phyloP scores from a whole-genome alignment of 2,113 vertebrate species.

The Rhinogobius similis region DNA sequence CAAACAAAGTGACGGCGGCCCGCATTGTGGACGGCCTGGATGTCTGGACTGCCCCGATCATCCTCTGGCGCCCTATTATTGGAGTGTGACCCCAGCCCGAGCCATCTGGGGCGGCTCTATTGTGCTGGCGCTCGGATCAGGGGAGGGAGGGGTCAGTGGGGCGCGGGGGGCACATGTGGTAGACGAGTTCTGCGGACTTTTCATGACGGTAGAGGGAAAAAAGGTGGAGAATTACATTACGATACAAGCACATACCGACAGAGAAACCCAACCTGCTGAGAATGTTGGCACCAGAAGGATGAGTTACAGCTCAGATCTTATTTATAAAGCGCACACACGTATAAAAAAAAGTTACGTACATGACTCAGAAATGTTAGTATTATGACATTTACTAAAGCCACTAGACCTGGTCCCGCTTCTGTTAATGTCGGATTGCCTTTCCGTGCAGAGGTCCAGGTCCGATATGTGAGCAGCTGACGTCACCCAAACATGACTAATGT shows the following conservation, averaged over 20 bases:
- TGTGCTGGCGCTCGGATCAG: conserved; percentile 51
- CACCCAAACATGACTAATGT: too few relatives aligned
- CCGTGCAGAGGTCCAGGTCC: too few relatives aligned
- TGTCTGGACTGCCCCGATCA: conserved; percentile 59
- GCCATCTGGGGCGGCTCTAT: conserved; percentile 66
- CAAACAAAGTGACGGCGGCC: conserved; percentile 55
- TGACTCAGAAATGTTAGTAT: too few relatives aligned
- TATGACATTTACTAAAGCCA: too few relatives aligned
- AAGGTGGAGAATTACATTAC: neutral
- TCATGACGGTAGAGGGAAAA: conserved; percentile 6
- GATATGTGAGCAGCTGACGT: too few relatives aligned
- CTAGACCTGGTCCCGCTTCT: too few relatives aligned
- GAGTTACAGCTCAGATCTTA: too few relatives aligned
- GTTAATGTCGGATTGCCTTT: too few relatives aligned
- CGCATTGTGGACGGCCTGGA: conserved; percentile 19
- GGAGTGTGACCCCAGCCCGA: conserved; percentile 35
- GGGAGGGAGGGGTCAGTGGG: conserved; percentile 44
- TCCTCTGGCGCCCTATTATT: conserved; percentile 52
- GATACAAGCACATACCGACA: neutral
- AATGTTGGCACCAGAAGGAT: neutral
- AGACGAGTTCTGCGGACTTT: conserved; percentile 1
- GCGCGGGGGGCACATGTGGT: conserved; percentile 41
- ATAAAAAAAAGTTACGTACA: too few relatives aligned
- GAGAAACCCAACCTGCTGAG: too few relatives aligned
- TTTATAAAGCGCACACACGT: too few relatives aligned